Percentiles rank a stretch among this genome's conserved stretches.
Evolutionary conservation across 2,888 invertebrate genomes (phyloP).

Genomic region (Eledone cirrhosa): DNA sequence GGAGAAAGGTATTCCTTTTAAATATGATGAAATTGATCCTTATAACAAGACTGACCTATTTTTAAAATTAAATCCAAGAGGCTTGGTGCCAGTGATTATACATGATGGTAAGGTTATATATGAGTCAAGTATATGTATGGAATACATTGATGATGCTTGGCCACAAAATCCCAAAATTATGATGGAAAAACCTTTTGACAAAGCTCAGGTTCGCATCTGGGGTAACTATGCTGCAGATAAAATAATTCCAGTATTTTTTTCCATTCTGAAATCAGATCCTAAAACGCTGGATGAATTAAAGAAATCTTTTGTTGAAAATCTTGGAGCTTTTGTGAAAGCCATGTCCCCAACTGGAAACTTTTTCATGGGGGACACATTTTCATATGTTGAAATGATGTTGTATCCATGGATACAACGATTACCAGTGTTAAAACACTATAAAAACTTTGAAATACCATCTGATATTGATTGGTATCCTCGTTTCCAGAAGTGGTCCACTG

Average conservation of each 20-base stretch:
- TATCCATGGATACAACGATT: conserved; percentile 44
- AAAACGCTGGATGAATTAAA: conserved; percentile 40
- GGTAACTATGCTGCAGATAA: conserved; percentile 46
- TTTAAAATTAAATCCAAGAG: conserved; percentile 48
- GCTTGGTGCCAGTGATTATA: conserved; percentile 47
- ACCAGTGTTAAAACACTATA: conserved; percentile 40
- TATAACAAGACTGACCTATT: conserved; percentile 53
- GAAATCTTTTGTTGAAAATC: conserved; percentile 35
- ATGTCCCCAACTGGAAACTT: conserved; percentile 42
- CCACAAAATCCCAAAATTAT: conserved; percentile 38
- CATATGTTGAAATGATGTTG: conserved; percentile 50
- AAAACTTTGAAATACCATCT: conserved; percentile 44
- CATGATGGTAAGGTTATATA: conserved; percentile 44
- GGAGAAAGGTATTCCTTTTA: conserved; percentile 47
- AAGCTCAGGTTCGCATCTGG: conserved; percentile 48
- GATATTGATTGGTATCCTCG: conserved; percentile 34
- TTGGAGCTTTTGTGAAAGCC: conserved; percentile 37
- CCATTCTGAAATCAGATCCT: conserved; percentile 40
- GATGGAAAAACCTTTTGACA: conserved; percentile 44
- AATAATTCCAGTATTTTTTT: conserved; percentile 46
- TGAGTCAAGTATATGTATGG: conserved; percentile 49
- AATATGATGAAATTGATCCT: conserved; percentile 51
- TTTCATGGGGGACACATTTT: conserved; percentile 45
- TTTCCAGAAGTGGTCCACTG: conserved; percentile 38
- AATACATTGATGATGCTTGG: conserved; percentile 52